Conservation (phyloP, 2,797 vertebrate genomes). For the Amphiprion clarkii region DNA sequence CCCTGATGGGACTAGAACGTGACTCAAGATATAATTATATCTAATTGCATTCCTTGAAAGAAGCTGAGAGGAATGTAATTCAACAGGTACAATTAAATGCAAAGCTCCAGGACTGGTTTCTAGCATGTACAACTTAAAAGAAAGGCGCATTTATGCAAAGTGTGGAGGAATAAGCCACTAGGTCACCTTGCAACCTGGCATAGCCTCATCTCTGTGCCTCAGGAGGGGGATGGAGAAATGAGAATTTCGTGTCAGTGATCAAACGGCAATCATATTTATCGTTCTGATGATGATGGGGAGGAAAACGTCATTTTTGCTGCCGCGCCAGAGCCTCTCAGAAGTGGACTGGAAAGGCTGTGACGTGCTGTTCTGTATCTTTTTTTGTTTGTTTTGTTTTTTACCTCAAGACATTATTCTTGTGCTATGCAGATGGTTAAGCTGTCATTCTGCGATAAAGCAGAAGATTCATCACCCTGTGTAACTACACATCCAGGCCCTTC, state of each 20-base stretch:
- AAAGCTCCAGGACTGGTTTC: neutral
- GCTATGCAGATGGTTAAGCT: constrained; percentile 1
- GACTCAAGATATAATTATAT: constrained; percentile 30
- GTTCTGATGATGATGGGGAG: constrained; percentile 39
- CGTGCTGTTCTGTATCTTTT: neutral
- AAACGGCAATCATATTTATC: constrained; percentile 43
- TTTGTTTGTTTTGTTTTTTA: no score
- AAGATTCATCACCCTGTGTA: constrained; percentile 29
- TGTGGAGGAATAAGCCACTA: constrained; percentile 19
- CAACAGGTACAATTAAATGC: neutral
- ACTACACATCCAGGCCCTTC: neutral
- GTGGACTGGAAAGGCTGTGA: neutral
- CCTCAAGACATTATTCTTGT: constrained; percentile 25
- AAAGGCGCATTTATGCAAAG: neutral
- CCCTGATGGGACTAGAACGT: constrained; percentile 11
- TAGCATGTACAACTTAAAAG: constrained; percentile 9
- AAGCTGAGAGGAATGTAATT: constrained; percentile 1
- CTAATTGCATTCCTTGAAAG: constrained; percentile 3
- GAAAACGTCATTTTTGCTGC: neutral
- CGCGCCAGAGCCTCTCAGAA: constrained; percentile 8
- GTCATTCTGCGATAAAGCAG: constrained; percentile 15
- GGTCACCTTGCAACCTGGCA: constrained; percentile 50
- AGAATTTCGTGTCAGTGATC: constrained; percentile 38
- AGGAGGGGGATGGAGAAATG: neutral
- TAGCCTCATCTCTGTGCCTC: neutral